These are phyloP conservation scores for Engystomops pustulosus DNA, from an alignment of 2,113 vertebrate genomes.

Conservation along the genomic window DNA sequence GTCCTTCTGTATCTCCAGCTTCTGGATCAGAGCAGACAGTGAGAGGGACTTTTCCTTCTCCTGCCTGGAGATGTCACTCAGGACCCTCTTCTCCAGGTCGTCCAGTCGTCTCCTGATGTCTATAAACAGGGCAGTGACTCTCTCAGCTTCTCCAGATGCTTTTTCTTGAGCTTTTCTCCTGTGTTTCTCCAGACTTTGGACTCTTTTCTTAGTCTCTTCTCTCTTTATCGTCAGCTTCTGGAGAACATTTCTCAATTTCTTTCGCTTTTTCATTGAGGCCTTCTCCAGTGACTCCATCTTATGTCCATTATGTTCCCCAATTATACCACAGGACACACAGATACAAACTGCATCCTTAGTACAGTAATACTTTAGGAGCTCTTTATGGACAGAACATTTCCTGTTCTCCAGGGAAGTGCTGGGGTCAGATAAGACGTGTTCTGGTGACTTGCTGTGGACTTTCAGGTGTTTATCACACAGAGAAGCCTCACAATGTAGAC, in stretches of 20 bases:
- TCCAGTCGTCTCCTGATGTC: too few relatives aligned
- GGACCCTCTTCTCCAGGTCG: too few relatives aligned
- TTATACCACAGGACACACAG: not conserved
- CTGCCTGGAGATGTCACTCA: too few relatives aligned
- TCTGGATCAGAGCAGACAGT: too few relatives aligned
- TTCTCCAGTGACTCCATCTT: not conserved
- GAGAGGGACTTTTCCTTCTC: too few relatives aligned
- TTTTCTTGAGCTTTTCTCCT: not conserved
- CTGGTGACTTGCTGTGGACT: not conserved
- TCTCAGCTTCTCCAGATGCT: not conserved
- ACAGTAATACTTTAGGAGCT: not conserved
- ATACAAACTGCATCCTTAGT: not conserved
- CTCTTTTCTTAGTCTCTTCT: not conserved
- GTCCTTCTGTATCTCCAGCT: too few relatives aligned
- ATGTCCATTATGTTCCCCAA: not conserved
- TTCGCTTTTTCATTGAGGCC: not conserved
- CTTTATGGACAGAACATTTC: slow-evolving; percentile 15
- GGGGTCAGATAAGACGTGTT: not conserved
- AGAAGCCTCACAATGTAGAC: not conserved
- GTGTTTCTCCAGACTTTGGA: not conserved
- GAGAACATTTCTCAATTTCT: slow-evolving; percentile 9
- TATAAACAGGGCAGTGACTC: not conserved
- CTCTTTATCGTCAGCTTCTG: not conserved
- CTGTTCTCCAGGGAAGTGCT: not conserved
- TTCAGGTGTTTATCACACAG: slow-evolving; percentile 7